Evolutionary conservation across 2,797 vertebrate genomes (phyloP), one percentile per base, ranked within the genome.

Genomic region (Steatocranus sp.): DNA sequence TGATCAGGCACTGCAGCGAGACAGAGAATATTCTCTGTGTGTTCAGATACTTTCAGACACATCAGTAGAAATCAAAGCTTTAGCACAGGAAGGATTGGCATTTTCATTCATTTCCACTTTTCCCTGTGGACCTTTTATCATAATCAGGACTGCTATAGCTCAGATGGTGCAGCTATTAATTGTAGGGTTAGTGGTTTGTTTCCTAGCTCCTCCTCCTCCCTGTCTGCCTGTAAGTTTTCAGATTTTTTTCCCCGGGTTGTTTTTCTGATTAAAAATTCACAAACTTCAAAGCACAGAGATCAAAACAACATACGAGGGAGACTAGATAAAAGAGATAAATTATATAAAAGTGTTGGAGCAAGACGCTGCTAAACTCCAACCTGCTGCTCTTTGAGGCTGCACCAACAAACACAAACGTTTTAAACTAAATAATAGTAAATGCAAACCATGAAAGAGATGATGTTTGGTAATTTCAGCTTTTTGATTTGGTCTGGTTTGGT

Each of bases 31-130:
- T 25, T 32, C 12, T 66, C 4, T 75, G 50, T 77, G 70, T 56
- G 41, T 46, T 82, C 38, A 79, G 32, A 73, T 75, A 41, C 41
- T 79, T 63, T 23, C 85, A 83, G 49, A 32, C 53, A 27, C 27
- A 54, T 87, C 86, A 88, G 74, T 75, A 51, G 38, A 70, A 77
- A 78, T 85, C 82, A 75, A 79, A 74, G 51, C 78, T 74, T 63
- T 77, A 76, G 49, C 58, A 51, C 20, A 51, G 48, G 32, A 46
- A 38, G 38, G 18, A 77, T 18, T 85, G 88, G 87, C 86, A 83
- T 88, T 87, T 87, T 50, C 61, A 70, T 63, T 54, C 54, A 82
- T 76, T 83, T 73, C 70, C 77, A 63, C 77, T 18, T 27, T 43
- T 63, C 83, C 27, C 76, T 58, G 58, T 68, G 78, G 81, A 79